Percentiles rank a stretch among this genome's conserved stretches.
These are phyloP conservation scores for Junonia oenone DNA, from an alignment of 2,888 invertebrate species.

Conservation along the genomic window DNA sequence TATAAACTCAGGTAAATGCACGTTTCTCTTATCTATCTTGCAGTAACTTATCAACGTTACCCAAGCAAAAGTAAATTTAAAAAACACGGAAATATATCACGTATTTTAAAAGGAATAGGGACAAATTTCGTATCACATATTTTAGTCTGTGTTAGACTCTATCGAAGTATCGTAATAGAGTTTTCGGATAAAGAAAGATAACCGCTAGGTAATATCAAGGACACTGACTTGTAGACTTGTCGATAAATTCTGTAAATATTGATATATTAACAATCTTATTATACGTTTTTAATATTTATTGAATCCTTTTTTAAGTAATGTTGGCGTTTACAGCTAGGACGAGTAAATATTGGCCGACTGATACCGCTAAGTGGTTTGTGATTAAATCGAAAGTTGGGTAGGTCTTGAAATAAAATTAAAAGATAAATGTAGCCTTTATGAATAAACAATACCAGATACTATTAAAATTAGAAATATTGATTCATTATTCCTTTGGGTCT, in stretches of 20 bases:
- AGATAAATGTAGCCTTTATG: neutral
- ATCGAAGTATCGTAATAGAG: conserved; percentile 24
- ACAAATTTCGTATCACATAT: neutral
- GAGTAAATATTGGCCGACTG: neutral
- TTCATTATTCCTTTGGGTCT: no score
- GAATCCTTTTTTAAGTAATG: neutral
- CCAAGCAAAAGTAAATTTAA: neutral
- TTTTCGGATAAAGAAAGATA: conserved; percentile 28
- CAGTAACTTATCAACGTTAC: neutral
- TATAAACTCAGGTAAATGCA: conserved; percentile 3
- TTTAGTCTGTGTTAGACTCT: conserved; percentile 9
- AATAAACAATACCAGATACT: no score
- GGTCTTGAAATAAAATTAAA: neutral
- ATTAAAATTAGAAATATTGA: no score
- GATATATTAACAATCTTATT: conserved; percentile 1
- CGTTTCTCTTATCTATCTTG: conserved; percentile 13
- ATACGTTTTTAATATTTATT: neutral
- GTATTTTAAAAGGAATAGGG: conserved; percentile 1
- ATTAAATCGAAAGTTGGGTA: neutral
- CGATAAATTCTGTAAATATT: conserved; percentile 18
- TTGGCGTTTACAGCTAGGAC: neutral
- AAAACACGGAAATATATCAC: neutral
- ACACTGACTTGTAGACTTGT: conserved; percentile 16
- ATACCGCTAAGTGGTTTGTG: neutral
- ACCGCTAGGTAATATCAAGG: conserved; percentile 18